These are phyloP conservation scores for Thereva unica DNA, from an alignment of 2,888 invertebrate species.

Conservation along the genomic window DNA sequence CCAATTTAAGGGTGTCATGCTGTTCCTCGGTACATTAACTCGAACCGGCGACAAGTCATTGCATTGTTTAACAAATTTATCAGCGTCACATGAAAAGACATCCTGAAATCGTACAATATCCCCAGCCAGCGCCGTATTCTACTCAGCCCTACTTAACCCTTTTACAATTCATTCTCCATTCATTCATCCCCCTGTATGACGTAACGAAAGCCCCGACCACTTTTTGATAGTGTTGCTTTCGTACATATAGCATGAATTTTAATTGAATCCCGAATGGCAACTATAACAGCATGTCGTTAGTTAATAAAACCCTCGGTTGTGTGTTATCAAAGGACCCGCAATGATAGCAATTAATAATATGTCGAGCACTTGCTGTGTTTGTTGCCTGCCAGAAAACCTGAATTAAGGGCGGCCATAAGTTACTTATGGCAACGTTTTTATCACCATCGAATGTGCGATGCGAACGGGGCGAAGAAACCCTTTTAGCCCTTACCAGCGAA, in stretches of 20 bases:
- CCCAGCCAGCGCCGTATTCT: conserved; percentile 33
- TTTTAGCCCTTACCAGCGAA: conserved; percentile 13
- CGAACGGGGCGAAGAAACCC: conserved; percentile 9
- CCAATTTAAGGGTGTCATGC: conserved; percentile 38
- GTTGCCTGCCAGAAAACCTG: neutral
- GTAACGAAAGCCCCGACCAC: conserved; percentile 1
- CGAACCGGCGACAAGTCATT: conserved; percentile 41
- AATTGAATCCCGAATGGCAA: conserved; percentile 20
- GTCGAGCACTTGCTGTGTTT: conserved; percentile 3
- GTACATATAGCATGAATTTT: conserved; percentile 22
- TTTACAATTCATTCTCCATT: neutral
- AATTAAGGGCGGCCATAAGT: neutral
- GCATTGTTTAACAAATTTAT: conserved; percentile 42
- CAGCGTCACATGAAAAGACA: conserved; percentile 38
- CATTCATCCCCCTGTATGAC: conserved; percentile 7
- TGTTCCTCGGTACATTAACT: conserved; percentile 42
- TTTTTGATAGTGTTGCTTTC: conserved; percentile 8
- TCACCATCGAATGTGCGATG: conserved; percentile 16
- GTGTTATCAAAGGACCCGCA: conserved; percentile 22
- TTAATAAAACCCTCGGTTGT: neutral
- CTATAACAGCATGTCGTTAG: neutral
- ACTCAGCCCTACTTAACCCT: conserved; percentile 31
- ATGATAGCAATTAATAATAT: conserved; percentile 36
- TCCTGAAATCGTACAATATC: conserved; percentile 33
- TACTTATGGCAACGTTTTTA: conserved; percentile 32